Base-by-base conservation (phyloP, 2,113 vertebrate species). In the Fulmarus glacialis region DNA sequence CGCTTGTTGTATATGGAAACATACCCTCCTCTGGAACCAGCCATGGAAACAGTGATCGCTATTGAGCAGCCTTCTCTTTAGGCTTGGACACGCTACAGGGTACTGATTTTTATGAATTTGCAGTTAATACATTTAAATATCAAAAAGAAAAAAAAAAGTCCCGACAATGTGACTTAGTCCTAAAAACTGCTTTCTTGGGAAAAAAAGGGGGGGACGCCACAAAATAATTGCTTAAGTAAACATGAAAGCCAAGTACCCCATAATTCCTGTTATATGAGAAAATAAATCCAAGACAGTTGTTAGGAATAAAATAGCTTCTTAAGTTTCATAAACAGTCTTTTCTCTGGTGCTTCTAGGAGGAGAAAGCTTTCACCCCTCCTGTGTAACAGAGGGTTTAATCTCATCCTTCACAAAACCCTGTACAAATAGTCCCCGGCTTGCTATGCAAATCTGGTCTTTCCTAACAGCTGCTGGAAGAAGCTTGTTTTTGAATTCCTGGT, bases 381-480 rank as follows among this genome's bases (percentile, higher is more conserved):
- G 36, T 81, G 36, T 74, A 87, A 66, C 26, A 78, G 40, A 62
- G 30, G 14, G 43, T 74, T 82, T 96, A 84, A 91, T 97, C 91
- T 89, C 38, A 52, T 78, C 62, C 19, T 60, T 91, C 58, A 80
- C 73, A 83, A 80, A 97, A 90, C 43, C 24, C 56, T 95, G 68
- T 91, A 71, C 68, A 84, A 86, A 56, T 60, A 94, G 70, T 92
- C 45, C 62, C 11, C 1, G 10, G 32, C 72, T 94, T 91, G 87
- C 81, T 93, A 73, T 75, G 77, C 89, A 97, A 91, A 92, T 96
- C 77, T 92, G 64, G 87, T 95, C 77, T 92, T 87, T 92, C 87
- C 91, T 70, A 96, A 94, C 87, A 94, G 89, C 96, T 95, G 93
- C 77, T 95, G 56, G 52, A 92, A 91, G 32, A 82, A 68, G 66